A percentile compares a stretch with the other conserved stretches of the same genome.
phyloP scores from a whole-genome alignment of 2,888 invertebrate species.

The Oegoconia quadripuncta region DNA sequence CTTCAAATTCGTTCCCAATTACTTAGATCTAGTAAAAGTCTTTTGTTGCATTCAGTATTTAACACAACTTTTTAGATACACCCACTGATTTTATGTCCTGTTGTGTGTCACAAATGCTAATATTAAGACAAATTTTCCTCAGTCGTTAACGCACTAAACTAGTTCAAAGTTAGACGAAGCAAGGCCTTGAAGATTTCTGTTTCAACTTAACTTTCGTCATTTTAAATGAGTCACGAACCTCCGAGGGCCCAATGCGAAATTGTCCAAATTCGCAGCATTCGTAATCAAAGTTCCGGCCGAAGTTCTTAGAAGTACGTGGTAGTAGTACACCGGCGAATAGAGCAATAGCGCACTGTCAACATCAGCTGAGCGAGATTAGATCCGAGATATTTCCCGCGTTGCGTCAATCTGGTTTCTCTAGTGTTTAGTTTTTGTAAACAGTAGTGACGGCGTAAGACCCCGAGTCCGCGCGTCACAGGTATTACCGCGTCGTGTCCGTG shows the following conservation, averaged over 20 bases:
- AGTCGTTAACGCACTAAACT: conserved; percentile 40
- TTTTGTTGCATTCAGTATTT: conserved; percentile 10
- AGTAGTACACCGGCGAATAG: conserved; percentile 24
- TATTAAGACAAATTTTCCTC: conserved; percentile 52
- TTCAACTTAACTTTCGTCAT: conserved; percentile 78
- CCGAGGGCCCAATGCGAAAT: conserved; percentile 35
- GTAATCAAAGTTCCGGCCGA: conserved; percentile 39
- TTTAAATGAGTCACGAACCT: conserved; percentile 68
- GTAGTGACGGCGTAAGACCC: conserved; percentile 10
- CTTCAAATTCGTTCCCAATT: conserved; percentile 8
- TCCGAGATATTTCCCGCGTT: conserved; percentile 47
- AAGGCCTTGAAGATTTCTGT: conserved; percentile 47
- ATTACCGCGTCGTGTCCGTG: conserved; percentile 36
- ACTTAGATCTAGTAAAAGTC: conserved; percentile 11
- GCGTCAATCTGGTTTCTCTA: conserved; percentile 33
- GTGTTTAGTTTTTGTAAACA: conserved; percentile 5
- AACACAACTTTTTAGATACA: conserved; percentile 15
- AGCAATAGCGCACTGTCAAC: conserved; percentile 40
- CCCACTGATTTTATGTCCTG: conserved; percentile 29
- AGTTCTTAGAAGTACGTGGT: conserved; percentile 29
- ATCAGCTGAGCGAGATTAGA: conserved; percentile 55
- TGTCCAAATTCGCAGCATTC: conserved; percentile 47
- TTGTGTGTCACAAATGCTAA: conserved; percentile 32
- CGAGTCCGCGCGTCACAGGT: conserved; percentile 33
- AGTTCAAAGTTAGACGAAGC: conserved; percentile 40